Conservation (phyloP, 2,797 vertebrate species). For the Gymnothorax reevesii region DNA sequence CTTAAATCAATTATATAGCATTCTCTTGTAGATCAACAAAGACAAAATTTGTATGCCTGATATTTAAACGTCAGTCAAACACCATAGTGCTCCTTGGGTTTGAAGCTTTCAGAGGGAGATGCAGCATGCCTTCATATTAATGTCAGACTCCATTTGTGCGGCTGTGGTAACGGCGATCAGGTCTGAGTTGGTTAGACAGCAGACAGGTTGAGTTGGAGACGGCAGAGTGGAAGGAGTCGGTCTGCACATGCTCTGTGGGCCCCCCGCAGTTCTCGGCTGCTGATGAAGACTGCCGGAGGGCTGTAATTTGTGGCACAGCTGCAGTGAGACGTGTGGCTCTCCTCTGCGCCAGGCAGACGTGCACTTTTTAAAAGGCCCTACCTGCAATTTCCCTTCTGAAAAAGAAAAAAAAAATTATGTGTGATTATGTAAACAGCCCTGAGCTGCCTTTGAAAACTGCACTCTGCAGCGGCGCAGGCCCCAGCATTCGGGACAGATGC, state of each 20-base stretch:
- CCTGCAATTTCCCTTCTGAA: neutral
- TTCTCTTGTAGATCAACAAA: neutral
- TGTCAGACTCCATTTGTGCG: neutral
- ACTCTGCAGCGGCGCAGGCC: neutral
- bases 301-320: constrained; percentile 14
- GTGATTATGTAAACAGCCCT: constrained; percentile 7
- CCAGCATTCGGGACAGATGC: constrained; percentile 13
- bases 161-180: neutral
- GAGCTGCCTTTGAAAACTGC: neutral
- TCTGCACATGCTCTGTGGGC: neutral
- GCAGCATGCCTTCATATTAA: neutral
- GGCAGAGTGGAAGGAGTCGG: neutral
- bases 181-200: neutral
- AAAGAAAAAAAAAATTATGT: neutral
- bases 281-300: neutral
- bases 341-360: neutral
- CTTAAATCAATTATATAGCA: neutral
- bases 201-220: neutral
- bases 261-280: neutral
- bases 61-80: neutral
- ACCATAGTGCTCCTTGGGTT: neutral
- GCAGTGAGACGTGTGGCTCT: neutral
- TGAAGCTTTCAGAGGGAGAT: neutral
- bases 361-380: neutral
- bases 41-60: neutral